These are phyloP conservation scores for Polydesmus complanatus DNA, from an alignment of 2,888 invertebrate genomes.

Conservation along the genomic window DNA sequence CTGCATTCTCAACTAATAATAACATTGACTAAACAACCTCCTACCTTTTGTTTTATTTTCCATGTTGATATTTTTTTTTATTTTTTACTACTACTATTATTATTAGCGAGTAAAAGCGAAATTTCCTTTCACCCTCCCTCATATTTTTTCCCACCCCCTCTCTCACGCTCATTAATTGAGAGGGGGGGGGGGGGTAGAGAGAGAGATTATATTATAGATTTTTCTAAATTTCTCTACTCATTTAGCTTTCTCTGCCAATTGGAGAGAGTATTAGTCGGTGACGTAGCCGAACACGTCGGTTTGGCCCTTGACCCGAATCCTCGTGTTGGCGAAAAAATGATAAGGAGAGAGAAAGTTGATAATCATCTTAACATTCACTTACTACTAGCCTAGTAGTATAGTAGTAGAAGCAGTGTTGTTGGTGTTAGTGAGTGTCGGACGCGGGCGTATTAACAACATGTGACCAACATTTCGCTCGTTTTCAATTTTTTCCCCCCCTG, in stretches of 20 bases:
- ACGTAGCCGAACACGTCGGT: not conserved
- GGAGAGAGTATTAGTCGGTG: not conserved
- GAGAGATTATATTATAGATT: too few species aligned
- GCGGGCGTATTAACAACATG: too few species aligned
- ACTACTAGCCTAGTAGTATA: not conserved
- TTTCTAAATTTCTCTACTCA: not conserved
- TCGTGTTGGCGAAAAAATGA: not conserved
- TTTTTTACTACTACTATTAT: too few species aligned
- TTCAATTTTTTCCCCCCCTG: too few species aligned
- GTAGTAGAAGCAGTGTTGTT: not conserved
- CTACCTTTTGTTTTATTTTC: not conserved
- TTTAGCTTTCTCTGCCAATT: not conserved
- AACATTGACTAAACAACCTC: not conserved
- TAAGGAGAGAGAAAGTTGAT: not conserved
- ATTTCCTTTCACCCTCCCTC: not conserved
- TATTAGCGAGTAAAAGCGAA: not conserved
- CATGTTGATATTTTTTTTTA: too few species aligned
- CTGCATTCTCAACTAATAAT: not conserved
- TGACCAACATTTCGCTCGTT: too few species aligned
- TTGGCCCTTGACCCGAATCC: constrained; percentile 15
- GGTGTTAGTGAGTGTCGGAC: not conserved
- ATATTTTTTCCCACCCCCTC: not conserved
- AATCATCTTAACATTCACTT: not conserved
- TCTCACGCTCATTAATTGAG: too few species aligned
- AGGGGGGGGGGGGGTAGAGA: too few species aligned